Evolutionary conservation across 2,797 vertebrate genomes (phyloP), one percentile per base, ranked within the genome.

Genomic region (Lindbergichthys nudifrons): DNA sequence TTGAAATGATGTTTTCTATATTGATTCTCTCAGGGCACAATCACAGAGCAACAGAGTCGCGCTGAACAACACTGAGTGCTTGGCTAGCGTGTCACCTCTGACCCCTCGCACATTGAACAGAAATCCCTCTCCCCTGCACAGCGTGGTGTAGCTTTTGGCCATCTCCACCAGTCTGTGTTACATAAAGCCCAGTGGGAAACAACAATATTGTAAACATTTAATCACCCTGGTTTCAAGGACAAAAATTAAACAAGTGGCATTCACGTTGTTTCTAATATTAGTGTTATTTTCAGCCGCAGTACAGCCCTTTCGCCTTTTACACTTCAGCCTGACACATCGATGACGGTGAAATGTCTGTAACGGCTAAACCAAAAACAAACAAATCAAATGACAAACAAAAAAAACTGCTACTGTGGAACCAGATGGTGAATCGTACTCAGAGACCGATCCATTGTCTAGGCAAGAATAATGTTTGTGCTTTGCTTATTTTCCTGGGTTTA

Each of bases 1-100:
- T 58, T 58, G 32, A 59, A 67, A 86, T 70, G 5, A 69, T 50
- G 46, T 47, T 79, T 83, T 75, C 72, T 90, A 19, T 82, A 70
- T 81, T 77, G 81, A 67, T 84, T 79, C 71, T 74, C 60, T 73
- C 16, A 5, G 57, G 63, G 16, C 51, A 64, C 48, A 74, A 60
- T 41, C 66, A 66, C 70, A 56, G 60, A 86, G 46, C 58, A 46
- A 43, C 58, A 73, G 26, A 53, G 71, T 70, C 26, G 46, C 66
- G 50, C 50, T 67, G 64, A 74, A 36, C 54, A 52, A 26, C 41
- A 7, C 62, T 30, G 26, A 77, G 63, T 54, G 32, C 46, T 84
- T 51, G 71, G 50, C 69, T 46, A 72, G 62, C 14, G 2, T 23
- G 23, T 13, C 57, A 74, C 68, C 83, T 82, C 82, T 81, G 74